Conservation (phyloP, 1,140 invertebrate genomes). For the Idris sp. region DNA sequence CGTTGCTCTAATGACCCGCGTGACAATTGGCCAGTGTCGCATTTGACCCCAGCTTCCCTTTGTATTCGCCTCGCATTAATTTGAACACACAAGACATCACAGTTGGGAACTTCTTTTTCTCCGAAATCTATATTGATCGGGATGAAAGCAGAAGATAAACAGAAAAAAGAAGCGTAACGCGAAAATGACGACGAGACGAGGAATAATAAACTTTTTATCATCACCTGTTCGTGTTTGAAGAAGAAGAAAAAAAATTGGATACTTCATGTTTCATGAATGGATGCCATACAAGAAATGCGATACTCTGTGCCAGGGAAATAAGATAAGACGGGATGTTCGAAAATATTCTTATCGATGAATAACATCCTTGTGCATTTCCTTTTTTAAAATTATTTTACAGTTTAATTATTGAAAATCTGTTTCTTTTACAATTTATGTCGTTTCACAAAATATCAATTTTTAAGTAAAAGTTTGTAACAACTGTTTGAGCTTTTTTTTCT, state of each 20-base stretch:
- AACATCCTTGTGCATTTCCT: not conserved
- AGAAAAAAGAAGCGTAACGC: too few species aligned
- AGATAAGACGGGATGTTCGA: slow-evolving; percentile 1
- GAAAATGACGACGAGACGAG: too few species aligned
- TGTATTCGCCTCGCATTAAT: slow-evolving; percentile 23
- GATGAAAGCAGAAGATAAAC: too few species aligned
- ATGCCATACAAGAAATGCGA: slow-evolving; percentile 10
- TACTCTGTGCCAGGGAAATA: slow-evolving; percentile 1
- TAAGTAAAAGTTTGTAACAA: too few species aligned
- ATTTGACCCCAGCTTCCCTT: slow-evolving; percentile 37
- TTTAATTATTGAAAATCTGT: not conserved
- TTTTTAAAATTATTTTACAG: not conserved
- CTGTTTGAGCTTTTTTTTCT: not conserved
- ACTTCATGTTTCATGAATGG: slow-evolving; percentile 22
- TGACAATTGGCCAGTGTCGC: slow-evolving; percentile 48
- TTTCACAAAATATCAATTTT: too few species aligned
- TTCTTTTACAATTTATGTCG: not conserved
- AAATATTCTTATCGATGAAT: slow-evolving; percentile 7
- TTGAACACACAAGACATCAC: too few species aligned
- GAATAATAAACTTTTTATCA: too few species aligned
- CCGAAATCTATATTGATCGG: not conserved
- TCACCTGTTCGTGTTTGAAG: too few species aligned
- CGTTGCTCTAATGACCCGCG: slow-evolving; percentile 24
- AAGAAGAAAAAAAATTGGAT: slow-evolving; percentile 29
- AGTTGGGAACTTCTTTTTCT: too few species aligned